phyloP scores from a whole-genome alignment of 2,113 vertebrate genomes.

The Calyptommatus sinebrachiatus region DNA sequence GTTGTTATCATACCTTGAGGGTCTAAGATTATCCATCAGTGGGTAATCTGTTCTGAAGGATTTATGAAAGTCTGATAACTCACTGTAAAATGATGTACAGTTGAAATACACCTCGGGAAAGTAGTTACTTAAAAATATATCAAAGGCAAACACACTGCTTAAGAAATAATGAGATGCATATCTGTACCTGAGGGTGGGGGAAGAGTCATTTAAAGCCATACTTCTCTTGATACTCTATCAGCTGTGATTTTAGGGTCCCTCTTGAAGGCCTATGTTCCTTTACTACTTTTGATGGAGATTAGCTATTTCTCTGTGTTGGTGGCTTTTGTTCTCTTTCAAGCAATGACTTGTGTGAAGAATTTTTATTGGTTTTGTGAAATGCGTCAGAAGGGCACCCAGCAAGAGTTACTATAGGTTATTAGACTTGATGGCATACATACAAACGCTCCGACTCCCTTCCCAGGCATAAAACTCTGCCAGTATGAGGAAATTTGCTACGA shows the following conservation, averaged over 20 bases:
- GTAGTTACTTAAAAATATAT: conserved; percentile 9
- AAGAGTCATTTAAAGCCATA: background rate
- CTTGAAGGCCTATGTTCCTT: background rate
- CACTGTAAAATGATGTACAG: background rate
- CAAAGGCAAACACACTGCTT: background rate
- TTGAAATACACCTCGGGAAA: conserved; percentile 12
- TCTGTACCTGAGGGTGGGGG: background rate
- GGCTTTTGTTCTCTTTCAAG: background rate
- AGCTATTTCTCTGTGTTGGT: background rate
- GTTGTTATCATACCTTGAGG: background rate
- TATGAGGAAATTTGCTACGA: background rate
- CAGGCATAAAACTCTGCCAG: background rate
- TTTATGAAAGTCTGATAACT: conserved; percentile 9
- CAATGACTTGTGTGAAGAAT: background rate
- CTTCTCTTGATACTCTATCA: background rate
- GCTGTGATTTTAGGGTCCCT: background rate
- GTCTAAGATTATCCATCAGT: background rate
- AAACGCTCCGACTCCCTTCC: background rate
- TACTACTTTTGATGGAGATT: background rate
- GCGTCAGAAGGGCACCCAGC: no score
- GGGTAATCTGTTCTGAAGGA: background rate
- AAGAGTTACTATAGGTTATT: no score
- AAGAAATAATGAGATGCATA: conserved; percentile 1
- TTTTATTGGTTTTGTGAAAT: background rate
- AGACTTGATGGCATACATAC: no score